Conservation (phyloP, 2,113 vertebrate species). For the Aramus guarauna region DNA sequence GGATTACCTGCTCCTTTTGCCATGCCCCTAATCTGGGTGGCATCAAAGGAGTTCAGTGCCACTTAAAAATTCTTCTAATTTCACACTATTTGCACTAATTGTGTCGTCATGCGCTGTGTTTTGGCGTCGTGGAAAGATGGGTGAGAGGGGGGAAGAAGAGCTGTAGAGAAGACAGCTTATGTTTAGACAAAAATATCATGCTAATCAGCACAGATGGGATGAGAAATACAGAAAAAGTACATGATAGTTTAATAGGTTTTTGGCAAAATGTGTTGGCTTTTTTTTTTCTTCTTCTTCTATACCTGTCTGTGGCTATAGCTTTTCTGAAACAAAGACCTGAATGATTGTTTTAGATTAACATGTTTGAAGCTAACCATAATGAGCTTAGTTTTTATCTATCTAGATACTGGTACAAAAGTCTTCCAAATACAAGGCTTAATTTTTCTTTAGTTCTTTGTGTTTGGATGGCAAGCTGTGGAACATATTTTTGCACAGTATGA, state of each 20-base stretch:
- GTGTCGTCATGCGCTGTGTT: constrained; percentile 32
- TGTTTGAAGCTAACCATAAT: constrained; percentile 30
- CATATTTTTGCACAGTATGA: constrained; percentile 84
- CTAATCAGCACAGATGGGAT: constrained; percentile 84
- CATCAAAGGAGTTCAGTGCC: background rate
- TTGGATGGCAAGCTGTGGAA: constrained; percentile 83
- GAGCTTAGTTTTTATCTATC: constrained; percentile 45
- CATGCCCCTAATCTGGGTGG: background rate
- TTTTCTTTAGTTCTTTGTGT: constrained; percentile 77
- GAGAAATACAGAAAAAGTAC: constrained; percentile 81
- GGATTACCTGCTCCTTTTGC: background rate
- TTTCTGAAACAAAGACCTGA: constrained; percentile 35
- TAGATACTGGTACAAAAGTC: constrained; percentile 54
- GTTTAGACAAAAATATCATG: constrained; percentile 85
- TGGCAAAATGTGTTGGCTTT: constrained; percentile 71
- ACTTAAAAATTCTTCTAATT: background rate
- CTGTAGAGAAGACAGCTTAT: constrained; percentile 79
- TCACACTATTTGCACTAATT: background rate
- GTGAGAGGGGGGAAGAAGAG: constrained; percentile 75
- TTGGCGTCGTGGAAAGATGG: constrained; percentile 70
- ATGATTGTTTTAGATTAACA: background rate
- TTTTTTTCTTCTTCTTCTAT: constrained; percentile 46
- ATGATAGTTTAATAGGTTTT: constrained; percentile 81
- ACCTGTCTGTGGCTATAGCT: constrained; percentile 63
- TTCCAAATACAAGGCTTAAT: constrained; percentile 64